Percentiles rank a stretch among this genome's conserved stretches.
Evolutionary conservation across 2,113 vertebrate genomes (phyloP).

Genomic region (Blennius ocellaris): DNA sequence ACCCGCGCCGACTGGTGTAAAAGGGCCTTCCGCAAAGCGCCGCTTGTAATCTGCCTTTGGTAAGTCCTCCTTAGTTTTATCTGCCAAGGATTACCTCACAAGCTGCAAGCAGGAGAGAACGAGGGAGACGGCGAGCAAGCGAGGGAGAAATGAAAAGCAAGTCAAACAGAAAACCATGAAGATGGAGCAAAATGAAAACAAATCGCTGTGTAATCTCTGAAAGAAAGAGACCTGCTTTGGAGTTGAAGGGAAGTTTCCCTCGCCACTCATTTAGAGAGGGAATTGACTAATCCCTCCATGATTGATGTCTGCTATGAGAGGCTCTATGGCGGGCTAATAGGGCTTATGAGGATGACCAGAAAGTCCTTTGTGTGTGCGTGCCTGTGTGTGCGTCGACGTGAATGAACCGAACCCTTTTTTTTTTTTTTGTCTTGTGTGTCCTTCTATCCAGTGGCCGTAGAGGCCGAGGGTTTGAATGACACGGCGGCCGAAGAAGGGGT

Average conservation of each 20-base stretch:
- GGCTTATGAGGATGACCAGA: constrained; percentile 82
- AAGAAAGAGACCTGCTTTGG: constrained; percentile 76
- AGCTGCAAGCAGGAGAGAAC: constrained; percentile 73
- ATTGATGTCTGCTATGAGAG: constrained; percentile 83
- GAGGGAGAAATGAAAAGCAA: constrained; percentile 73
- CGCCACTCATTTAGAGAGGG: constrained; percentile 79
- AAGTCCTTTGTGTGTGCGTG: constrained; percentile 77
- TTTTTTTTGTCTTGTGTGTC: constrained; percentile 71
- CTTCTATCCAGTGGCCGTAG: constrained; percentile 57
- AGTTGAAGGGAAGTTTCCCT: constrained; percentile 82
- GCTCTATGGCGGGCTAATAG: constrained; percentile 83
- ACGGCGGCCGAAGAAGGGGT: constrained; percentile 76
- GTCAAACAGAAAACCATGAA: constrained; percentile 78
- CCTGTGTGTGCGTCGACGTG: constrained; percentile 29
- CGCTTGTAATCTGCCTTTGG: constrained; percentile 84
- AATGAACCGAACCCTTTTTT: constrained; percentile 75
- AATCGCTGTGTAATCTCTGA: constrained; percentile 82
- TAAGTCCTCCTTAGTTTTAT: constrained; percentile 86
- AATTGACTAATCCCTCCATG: constrained; percentile 84
- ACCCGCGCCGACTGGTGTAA: constrained; percentile 78
- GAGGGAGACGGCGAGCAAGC: constrained; percentile 62
- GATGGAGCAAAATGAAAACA: constrained; percentile 83
- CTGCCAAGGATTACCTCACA: constrained; percentile 85
- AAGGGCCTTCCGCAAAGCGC: constrained; percentile 81
- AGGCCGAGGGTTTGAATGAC: constrained; percentile 77